Percentiles rank a stretch among this genome's conserved stretches.
phyloP scores from a whole-genome alignment of 2,113 vertebrate genomes.

The Clupea harengus region DNA sequence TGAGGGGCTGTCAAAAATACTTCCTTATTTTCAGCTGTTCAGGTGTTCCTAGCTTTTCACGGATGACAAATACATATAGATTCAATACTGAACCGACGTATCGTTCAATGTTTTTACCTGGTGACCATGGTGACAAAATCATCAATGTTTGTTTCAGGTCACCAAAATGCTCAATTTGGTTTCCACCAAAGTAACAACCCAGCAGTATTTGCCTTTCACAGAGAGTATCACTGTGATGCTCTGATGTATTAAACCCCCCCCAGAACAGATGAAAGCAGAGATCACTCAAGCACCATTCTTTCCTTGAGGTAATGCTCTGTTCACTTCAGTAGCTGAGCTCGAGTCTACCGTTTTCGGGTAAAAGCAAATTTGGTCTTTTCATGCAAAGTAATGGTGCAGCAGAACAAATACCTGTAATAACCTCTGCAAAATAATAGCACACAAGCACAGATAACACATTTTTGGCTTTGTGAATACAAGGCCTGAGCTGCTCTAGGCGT shows the following conservation, averaged over 20 bases:
- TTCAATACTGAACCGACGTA: background rate
- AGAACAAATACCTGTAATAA: constrained; percentile 8
- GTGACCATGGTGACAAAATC: background rate
- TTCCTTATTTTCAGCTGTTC: no score
- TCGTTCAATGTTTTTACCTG: background rate
- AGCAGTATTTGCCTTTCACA: no score
- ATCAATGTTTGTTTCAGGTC: background rate
- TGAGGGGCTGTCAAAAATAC: no score
- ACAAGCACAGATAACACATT: background rate
- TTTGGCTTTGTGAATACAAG: background rate
- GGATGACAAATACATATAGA: background rate
- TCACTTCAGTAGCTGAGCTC: constrained; percentile 1
- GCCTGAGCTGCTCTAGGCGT: background rate
- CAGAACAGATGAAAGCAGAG: background rate
- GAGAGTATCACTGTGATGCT: background rate
- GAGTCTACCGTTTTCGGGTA: background rate
- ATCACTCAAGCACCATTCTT: background rate
- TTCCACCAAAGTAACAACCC: background rate
- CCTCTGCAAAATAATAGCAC: background rate
- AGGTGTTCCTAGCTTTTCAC: background rate
- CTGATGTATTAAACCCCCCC: background rate
- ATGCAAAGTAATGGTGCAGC: background rate
- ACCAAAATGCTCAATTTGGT: background rate
- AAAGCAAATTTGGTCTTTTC: constrained; percentile 3
- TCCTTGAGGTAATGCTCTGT: background rate